phyloP scores from a whole-genome alignment of 2,113 vertebrate genomes.

The Leiothrix lutea region DNA sequence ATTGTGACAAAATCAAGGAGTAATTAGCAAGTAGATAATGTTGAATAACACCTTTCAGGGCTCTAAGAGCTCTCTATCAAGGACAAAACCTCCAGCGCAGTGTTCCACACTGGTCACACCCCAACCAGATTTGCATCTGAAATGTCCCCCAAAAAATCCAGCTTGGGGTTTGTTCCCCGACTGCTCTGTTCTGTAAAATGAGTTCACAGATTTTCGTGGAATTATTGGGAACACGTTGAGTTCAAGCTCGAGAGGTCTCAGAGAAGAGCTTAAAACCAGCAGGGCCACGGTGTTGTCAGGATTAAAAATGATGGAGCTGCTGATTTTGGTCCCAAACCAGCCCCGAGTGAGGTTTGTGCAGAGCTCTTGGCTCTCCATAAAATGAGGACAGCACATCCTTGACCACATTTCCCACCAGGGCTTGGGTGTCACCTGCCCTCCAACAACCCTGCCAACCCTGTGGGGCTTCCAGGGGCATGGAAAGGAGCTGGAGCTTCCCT shows the following conservation, averaged over 20 bases:
- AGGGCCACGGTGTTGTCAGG: background rate
- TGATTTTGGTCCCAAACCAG: slow-evolving; percentile 31
- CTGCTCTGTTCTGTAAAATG: background rate
- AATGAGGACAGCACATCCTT: background rate
- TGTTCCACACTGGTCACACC: background rate
- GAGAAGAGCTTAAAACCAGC: slow-evolving; percentile 5
- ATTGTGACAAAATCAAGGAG: background rate
- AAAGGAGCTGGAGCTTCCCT: background rate
- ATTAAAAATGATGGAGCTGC: background rate
- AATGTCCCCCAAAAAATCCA: background rate
- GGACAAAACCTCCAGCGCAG: background rate
- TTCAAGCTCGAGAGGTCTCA: background rate
- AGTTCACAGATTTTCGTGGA: background rate
- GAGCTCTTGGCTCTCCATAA: slow-evolving; percentile 24
- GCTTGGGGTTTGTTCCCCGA: background rate
- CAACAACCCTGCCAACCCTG: background rate
- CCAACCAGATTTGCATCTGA: background rate
- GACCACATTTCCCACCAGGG: background rate
- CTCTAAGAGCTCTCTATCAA: background rate
- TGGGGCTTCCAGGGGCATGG: background rate
- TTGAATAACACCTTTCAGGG: background rate
- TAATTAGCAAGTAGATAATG: background rate
- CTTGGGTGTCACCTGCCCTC: background rate
- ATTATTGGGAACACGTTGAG: background rate
- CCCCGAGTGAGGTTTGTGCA: slow-evolving; percentile 5